Conservation (phyloP, 2,113 vertebrate species). For the Gymnorhina tibicen region DNA sequence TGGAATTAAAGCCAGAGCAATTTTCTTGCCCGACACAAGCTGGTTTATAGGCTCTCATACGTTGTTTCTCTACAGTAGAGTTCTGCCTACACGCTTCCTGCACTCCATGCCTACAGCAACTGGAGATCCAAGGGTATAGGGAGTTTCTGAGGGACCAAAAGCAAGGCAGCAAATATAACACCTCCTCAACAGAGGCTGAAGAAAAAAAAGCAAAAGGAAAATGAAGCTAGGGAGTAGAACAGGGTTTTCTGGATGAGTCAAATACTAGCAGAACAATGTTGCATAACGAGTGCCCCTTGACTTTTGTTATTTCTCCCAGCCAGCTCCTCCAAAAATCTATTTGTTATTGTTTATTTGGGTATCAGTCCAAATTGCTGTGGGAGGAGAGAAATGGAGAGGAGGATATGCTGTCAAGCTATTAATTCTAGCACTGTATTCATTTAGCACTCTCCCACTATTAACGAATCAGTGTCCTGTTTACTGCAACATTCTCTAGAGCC, state of each 20-base stretch:
- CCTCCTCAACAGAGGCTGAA: background rate
- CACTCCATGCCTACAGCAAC: background rate
- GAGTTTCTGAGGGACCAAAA: background rate
- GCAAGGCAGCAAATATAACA: background rate
- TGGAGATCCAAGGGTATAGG: background rate
- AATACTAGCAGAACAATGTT: conserved; percentile 6
- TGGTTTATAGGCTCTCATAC: background rate
- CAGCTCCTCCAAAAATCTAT: conserved; percentile 47
- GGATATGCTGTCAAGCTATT: conserved; percentile 47
- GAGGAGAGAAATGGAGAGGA: conserved; percentile 35
- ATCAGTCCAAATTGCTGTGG: conserved; percentile 56
- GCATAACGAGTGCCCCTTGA: conserved; percentile 35
- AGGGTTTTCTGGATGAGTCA: conserved; percentile 29
- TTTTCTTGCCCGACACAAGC: background rate
- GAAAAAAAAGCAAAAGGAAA: background rate
- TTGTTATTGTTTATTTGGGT: conserved; percentile 63
- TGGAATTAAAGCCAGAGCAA: background rate
- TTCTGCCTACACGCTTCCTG: background rate
- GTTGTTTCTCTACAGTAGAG: background rate
- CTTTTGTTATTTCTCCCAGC: conserved; percentile 50
- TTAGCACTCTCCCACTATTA: background rate
- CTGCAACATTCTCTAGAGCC: background rate
- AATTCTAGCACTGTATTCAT: conserved; percentile 15
- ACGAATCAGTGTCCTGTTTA: background rate
- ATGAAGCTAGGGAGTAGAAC: background rate